Evolutionary conservation across 23 tunicate species (phyloP).

Genomic region (Phallusia fumigata): DNA sequence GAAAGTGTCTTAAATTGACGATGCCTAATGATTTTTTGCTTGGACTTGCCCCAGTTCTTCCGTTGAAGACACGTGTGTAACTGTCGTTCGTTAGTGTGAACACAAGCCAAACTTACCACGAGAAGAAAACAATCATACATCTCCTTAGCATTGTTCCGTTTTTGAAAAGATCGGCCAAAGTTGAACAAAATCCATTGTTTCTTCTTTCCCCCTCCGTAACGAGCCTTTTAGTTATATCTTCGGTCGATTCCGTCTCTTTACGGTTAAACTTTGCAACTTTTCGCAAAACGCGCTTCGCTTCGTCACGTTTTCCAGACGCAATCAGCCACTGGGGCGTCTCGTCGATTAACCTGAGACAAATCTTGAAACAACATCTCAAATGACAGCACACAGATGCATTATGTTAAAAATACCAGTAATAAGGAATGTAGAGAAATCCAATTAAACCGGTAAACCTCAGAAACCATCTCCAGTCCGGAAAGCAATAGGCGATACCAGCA

Average conservation of each 20-base stretch:
- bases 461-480: constrained; percentile 17
- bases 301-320: constrained; percentile 6
- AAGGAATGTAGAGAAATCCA: constrained; percentile 17
- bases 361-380: too few species aligned
- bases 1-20: too few species aligned
- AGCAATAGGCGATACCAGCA: not conserved
- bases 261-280: constrained; percentile 7
- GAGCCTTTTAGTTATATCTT: too few species aligned
- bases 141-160: constrained; percentile 6
- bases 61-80: too few species aligned
- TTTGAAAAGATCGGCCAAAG: not conserved
- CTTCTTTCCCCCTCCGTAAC: too few species aligned
- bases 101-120: too few species aligned
- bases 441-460: not conserved
- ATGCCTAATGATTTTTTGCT: too few species aligned
- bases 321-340: not conserved
- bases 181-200: too few species aligned
- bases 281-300: not conserved
- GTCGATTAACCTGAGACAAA: constrained; percentile 8
- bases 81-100: too few species aligned
- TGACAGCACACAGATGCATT: not conserved
- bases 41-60: too few species aligned
- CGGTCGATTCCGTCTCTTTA: not conserved
- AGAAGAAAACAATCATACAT: not conserved
- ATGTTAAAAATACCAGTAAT: constrained; percentile 1